A percentile compares a stretch with the other conserved stretches of the same genome.
phyloP scores from a whole-genome alignment of 2,888 invertebrate genomes.

The Erannis defoliaria region DNA sequence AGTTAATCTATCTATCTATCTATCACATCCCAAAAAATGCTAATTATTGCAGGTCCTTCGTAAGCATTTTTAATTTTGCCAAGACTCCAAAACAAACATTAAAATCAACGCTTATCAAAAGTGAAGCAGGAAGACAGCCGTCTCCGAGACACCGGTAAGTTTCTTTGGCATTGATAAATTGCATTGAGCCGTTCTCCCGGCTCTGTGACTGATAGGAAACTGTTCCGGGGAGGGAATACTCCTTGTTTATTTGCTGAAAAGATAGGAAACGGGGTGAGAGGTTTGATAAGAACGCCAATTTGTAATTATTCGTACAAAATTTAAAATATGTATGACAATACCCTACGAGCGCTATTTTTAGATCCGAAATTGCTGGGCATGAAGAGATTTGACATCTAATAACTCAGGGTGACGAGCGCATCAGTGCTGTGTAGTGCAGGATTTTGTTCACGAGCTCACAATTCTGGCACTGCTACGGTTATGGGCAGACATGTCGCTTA shows the following conservation, averaged over 20 bases:
- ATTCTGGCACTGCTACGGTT: too few species aligned
- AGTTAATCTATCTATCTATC: too few species aligned
- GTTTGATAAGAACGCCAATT: not conserved
- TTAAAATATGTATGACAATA: too few species aligned
- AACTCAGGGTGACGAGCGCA: too few species aligned
- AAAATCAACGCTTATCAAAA: slow-evolving; percentile 30
- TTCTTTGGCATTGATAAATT: slow-evolving; percentile 32
- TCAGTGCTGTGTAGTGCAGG: too few species aligned
- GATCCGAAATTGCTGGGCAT: too few species aligned
- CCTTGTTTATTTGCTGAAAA: slow-evolving; percentile 14
- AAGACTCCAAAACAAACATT: slow-evolving; percentile 13
- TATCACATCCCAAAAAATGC: too few species aligned
- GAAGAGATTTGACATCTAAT: too few species aligned
- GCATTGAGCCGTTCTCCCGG: slow-evolving; percentile 14
- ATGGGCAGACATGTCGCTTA: too few species aligned
- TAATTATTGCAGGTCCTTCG: too few species aligned
- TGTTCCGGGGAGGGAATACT: not conserved
- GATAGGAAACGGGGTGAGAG: not conserved
- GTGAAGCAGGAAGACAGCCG: slow-evolving; percentile 21
- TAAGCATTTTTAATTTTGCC: not conserved
- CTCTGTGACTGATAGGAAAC: slow-evolving; percentile 18
- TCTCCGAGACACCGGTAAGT: slow-evolving; percentile 25
- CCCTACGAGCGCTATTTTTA: too few species aligned
- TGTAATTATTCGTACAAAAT: not conserved
- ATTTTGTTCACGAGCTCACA: too few species aligned